Base-by-base conservation (phyloP, 2,888 invertebrate species). In the Electrophaes corylata region DNA sequence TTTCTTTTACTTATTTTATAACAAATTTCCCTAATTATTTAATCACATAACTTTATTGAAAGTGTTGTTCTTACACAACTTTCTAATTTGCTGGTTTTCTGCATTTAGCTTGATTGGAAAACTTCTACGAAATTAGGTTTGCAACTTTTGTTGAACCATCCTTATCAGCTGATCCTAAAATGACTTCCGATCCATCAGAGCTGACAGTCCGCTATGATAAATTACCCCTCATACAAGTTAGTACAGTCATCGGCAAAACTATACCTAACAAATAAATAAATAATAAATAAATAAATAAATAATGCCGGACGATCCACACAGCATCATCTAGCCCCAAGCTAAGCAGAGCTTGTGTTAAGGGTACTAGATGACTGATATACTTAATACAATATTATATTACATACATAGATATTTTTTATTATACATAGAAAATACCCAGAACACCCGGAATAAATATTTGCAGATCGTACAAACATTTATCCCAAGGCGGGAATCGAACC, bases 171-270 rank as follows among this genome's bases (percentile, higher is more conserved):
- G 63, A 65, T 64, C 57, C 59, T 31, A 46, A 44, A 59, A 60
- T 66, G 60, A 63, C 60, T 60, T 35, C 31, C 45, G 59, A 68
- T 65, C 68, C 58, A 68, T 66, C 68, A 64, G 16, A 19, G 33
- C 55, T 57, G 62, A 61, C 59, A 55, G 62, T 62, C 57, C 54
- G 62, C 51, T 60, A 73, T 75, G 75, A 78, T 73, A 67, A 73
- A 79, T 68, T 71, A 62, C 47, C 64, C 53, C 50, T 61, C 65
- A 44, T 50, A 33, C 55, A 53, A 48, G 52, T 29, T 16, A 29
- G 44, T 44, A 44, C 44, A 29, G 44, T 29, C 16, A 8, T 26
- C 29, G 12, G 1, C 44, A 14, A 1, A 26, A 43, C 1, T 23
- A 33, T 4, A 29, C 1, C 10, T 39, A 18, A 39, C 6, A 16